Evolutionary conservation across 1,140 invertebrate genomes (phyloP), one percentile per base, ranked within the genome.

Genomic region (Tetramorium simillimum): DNA sequence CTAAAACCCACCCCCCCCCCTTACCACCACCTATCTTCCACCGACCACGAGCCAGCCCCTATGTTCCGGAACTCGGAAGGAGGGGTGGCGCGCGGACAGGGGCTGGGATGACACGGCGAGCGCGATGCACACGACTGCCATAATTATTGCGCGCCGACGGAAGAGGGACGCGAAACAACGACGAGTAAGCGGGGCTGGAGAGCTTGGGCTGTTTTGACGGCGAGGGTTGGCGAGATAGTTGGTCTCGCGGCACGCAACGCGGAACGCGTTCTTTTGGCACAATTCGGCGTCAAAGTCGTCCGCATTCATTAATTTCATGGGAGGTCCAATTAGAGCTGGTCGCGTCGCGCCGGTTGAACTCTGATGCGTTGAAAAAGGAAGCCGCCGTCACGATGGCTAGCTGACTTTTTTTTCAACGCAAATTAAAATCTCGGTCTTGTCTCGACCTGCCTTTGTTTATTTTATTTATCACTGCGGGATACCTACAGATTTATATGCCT

Each of bases 131-230:
- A 76, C 88, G 88, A 75, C 85, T 87, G 80, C 78, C 80, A 87
- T 87, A 85, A 90, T 91, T 91, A 91, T 90, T 89, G 88, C 62
- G 76, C 89, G 63, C 69, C 43, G 78, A 49, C 77, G 69, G 84
- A 88, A 76, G 89, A 84, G 77, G 76, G 49, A 72, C 60, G 67
- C 60, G 67, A 82, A 82, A 85, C 56, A 56, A 72, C 60, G 63
- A 49, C 56, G 75, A 65, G 46, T 82, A 73, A 46, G 18, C 21
- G 80, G 18, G 80, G 24, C 7, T 12, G 80, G 12, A 10, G 37
- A 72, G 80, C 16, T 9, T 10, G 51, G 37, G 40, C n/a, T 40
- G 46, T 40, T 82, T 60, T 72, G 21, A 46, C 46, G 46, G 46
- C 14, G 2, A 21, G 10, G 28, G 60, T 37, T 10, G 37, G 28